Evolutionary conservation across 1,140 invertebrate species (phyloP).

Genomic region (Caenorhabditis latens): DNA sequence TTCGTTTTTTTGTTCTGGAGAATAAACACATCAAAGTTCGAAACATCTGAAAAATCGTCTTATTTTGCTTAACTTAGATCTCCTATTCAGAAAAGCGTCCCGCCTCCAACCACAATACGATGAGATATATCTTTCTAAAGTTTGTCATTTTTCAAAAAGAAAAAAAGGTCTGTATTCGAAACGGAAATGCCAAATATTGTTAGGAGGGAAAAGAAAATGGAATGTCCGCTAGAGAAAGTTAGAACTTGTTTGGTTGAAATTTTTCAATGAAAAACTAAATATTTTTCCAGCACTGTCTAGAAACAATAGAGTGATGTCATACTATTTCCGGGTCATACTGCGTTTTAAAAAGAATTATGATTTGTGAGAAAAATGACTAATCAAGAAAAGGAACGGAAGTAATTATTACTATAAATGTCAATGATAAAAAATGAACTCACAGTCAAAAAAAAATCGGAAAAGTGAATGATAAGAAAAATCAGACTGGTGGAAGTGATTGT

Average conservation of each 20-base stretch:
- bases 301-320: not conserved
- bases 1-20: not conserved
- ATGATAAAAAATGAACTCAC: not conserved
- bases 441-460: not conserved
- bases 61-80: too few relatives aligned
- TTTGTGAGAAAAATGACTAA: constrained; percentile 3
- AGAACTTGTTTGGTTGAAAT: too few relatives aligned
- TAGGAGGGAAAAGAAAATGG: too few relatives aligned
- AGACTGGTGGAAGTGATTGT: too few relatives aligned
- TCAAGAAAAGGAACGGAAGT: not conserved
- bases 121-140: not conserved
- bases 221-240: too few relatives aligned
- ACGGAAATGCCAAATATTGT: too few relatives aligned
- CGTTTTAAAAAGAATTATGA: not conserved
- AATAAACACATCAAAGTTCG: too few relatives aligned
- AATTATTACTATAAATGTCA: not conserved
- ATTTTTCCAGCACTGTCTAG: too few relatives aligned
- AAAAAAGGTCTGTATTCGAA: too few relatives aligned
- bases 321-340: not conserved
- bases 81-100: too few relatives aligned
- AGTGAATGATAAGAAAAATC: too few relatives aligned
- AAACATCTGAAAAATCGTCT: not conserved
- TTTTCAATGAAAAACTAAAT: too few relatives aligned
- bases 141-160: not conserved
- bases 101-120: not conserved